Evolutionary conservation across 2,113 vertebrate species (phyloP).

Genomic region (Tupaia tana): DNA sequence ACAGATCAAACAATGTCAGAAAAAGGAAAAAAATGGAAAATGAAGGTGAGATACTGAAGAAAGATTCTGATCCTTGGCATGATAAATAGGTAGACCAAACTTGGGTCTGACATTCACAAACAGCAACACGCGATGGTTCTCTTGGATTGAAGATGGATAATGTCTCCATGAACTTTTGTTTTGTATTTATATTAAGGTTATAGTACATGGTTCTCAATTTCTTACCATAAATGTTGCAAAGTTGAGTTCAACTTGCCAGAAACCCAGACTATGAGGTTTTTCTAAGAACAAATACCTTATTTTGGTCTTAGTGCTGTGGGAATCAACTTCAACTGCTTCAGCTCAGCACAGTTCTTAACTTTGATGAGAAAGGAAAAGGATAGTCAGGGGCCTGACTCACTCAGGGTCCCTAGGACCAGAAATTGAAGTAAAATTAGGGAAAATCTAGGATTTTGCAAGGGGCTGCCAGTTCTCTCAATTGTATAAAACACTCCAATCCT

Average conservation of each 20-base stretch:
- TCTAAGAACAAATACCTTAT: not conserved
- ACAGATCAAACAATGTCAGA: not conserved
- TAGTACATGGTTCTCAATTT: not conserved
- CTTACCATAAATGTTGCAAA: not conserved
- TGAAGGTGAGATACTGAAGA: not conserved
- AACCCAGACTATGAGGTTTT: not conserved
- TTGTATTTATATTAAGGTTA: not conserved
- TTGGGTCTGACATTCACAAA: not conserved
- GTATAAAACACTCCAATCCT: not conserved
- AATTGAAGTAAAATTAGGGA: not conserved
- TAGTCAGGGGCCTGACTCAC: not conserved
- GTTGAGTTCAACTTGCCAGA: not conserved
- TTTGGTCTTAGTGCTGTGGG: not conserved
- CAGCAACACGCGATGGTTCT: not conserved
- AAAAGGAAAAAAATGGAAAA: not conserved
- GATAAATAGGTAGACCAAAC: not conserved
- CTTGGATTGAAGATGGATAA: not conserved
- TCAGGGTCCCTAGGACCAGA: not conserved
- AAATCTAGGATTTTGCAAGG: not conserved
- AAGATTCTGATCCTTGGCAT: not conserved
- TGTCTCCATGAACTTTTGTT: not conserved
- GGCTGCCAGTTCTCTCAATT: not conserved
- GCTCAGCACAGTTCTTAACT: not conserved
- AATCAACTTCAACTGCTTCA: not conserved
- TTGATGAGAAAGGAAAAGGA: not conserved